Evolutionary conservation across 2,888 invertebrate species (phyloP).

Genomic region (Drosophila barbarae): DNA sequence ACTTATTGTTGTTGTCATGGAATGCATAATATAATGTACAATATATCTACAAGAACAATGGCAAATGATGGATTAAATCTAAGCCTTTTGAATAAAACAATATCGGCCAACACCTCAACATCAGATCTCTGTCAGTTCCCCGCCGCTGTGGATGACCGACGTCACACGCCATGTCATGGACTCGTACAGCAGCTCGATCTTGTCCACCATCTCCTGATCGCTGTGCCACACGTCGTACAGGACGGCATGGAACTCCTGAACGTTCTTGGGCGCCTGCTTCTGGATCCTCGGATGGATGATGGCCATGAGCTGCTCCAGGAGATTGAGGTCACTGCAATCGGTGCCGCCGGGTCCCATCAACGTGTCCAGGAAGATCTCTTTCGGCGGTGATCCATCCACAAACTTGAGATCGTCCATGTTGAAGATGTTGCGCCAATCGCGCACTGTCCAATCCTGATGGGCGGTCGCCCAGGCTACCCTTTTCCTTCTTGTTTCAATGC

Average conservation of each 20-base stretch:
- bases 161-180: conserved; percentile 58
- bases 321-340: conserved; percentile 52
- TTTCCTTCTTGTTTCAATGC: conserved; percentile 3
- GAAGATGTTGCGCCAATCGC: conserved; percentile 64
- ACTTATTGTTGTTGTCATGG: not conserved
- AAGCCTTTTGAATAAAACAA: conserved; percentile 5
- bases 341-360: conserved; percentile 51
- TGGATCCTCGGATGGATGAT: conserved; percentile 56
- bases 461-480: conserved; percentile 56
- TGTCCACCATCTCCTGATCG: conserved; percentile 52
- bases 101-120: not conserved
- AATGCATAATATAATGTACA: conserved; percentile 23
- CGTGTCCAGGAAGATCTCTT: conserved; percentile 62
- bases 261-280: conserved; percentile 47
- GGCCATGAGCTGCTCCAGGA: conserved; percentile 58
- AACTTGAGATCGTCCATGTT: conserved; percentile 62
- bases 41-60: not conserved
- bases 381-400: conserved; percentile 16
- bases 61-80: conserved; percentile 1
- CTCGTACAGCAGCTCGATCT: conserved; percentile 54
- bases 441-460: conserved; percentile 55
- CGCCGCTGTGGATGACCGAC: conserved; percentile 47
- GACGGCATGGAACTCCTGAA: conserved; percentile 49
- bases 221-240: conserved; percentile 65
- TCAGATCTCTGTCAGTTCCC: conserved; percentile 36